phyloP scores from a whole-genome alignment of 2,113 vertebrate species.

The Tragelaphus buxtoni region DNA sequence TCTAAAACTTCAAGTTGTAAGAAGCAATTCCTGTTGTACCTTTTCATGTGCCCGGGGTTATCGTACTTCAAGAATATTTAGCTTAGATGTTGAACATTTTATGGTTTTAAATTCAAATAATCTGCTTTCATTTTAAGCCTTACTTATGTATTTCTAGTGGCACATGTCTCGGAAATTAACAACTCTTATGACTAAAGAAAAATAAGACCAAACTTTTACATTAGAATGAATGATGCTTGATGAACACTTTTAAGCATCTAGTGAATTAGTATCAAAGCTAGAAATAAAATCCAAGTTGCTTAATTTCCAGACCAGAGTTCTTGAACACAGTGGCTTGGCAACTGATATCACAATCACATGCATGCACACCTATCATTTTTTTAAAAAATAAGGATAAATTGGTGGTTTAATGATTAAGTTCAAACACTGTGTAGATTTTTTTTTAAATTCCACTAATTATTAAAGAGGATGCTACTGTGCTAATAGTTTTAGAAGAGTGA shows the following conservation, averaged over 20 bases:
- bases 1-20: neutral
- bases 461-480: neutral
- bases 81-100: neutral
- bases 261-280: neutral
- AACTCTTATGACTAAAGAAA: conserved; percentile 3
- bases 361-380: neutral
- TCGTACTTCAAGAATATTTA: neutral
- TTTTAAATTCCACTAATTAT: neutral
- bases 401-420: neutral
- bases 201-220: conserved; percentile 38
- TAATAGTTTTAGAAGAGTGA: neutral
- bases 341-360: neutral
- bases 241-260: neutral
- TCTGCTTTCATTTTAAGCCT: conserved; percentile 5
- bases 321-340: neutral
- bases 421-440: neutral
- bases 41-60: neutral
- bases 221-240: conserved; percentile 8
- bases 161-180: neutral
- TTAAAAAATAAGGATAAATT: neutral
- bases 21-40: neutral
- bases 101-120: conserved; percentile 23
- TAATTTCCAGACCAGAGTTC: neutral
- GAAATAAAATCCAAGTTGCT: neutral
- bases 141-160: neutral